Percentiles rank a stretch among this genome's conserved stretches.
Evolutionary conservation across 2,113 vertebrate species (phyloP).

Genomic region (Neolamprologus longior): DNA sequence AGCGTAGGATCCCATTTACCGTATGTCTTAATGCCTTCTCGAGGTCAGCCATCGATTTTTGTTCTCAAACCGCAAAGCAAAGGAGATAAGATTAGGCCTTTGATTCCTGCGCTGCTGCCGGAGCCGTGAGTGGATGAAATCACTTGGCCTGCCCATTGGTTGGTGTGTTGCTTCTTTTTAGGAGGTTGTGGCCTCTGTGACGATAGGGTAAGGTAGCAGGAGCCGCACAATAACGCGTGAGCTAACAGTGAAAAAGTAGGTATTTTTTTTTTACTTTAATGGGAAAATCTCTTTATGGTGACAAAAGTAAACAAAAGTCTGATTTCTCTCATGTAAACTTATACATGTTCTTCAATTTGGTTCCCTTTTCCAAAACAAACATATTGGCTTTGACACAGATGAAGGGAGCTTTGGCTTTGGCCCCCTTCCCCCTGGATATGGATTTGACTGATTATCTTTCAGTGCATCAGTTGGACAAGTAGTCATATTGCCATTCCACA

Average conservation of each 20-base stretch:
- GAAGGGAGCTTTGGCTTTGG: slow-evolving; percentile 46
- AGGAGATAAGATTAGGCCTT: slow-evolving; percentile 73
- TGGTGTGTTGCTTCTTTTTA: slow-evolving; percentile 21
- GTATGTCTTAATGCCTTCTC: slow-evolving; percentile 69
- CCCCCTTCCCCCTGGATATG: slow-evolving; percentile 40
- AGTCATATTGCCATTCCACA: slow-evolving; percentile 36
- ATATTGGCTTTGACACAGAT: slow-evolving; percentile 50
- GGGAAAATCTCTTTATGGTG: neutral
- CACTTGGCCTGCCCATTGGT: slow-evolving; percentile 26
- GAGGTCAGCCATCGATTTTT: slow-evolving; percentile 72
- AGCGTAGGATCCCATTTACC: slow-evolving; percentile 65
- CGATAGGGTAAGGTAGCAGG: slow-evolving; percentile 15
- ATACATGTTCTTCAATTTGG: slow-evolving; percentile 21
- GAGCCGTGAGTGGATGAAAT: slow-evolving; percentile 66
- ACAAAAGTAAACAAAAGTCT: neutral
- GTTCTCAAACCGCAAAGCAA: slow-evolving; percentile 60
- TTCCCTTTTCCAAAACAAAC: slow-evolving; percentile 50
- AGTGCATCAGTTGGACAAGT: slow-evolving; percentile 54
- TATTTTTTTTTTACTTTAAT: neutral
- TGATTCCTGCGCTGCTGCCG: slow-evolving; percentile 53
- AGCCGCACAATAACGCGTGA: neutral
- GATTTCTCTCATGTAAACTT: neutral
- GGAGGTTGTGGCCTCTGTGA: slow-evolving; percentile 37
- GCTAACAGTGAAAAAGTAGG: neutral
- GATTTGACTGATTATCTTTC: slow-evolving; percentile 59